Percentiles rank a stretch among this genome's conserved stretches.
phyloP scores from a whole-genome alignment of 2,797 vertebrate genomes.

The Heteromormyrus szaboi region DNA sequence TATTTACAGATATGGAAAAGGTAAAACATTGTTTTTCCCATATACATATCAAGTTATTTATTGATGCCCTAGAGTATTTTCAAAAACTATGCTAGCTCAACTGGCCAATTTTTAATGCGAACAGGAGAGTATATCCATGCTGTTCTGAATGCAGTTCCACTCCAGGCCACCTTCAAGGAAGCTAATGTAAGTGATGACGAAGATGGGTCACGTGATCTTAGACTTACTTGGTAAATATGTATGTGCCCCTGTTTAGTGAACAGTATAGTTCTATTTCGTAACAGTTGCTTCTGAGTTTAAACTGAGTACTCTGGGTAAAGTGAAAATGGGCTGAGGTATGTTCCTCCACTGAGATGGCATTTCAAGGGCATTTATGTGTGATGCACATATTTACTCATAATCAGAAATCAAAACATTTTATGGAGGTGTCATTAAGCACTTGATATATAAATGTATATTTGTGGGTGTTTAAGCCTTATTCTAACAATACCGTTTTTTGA shows the following conservation, averaged over 20 bases:
- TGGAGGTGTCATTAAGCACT: neutral
- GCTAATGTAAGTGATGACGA: neutral
- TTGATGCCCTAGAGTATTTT: neutral
- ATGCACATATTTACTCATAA: neutral
- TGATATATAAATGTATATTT: conserved; percentile 13
- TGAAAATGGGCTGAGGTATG: neutral
- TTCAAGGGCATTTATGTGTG: neutral
- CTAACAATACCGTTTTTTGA: neutral
- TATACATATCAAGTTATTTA: neutral
- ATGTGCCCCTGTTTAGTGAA: neutral
- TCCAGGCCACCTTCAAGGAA: neutral
- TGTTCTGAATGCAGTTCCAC: neutral
- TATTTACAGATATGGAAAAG: neutral
- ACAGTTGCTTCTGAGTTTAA: neutral
- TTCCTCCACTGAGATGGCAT: neutral
- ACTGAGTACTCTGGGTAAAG: neutral
- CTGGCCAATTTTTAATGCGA: neutral
- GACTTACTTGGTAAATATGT: neutral
- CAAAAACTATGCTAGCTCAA: neutral
- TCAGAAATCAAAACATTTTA: neutral
- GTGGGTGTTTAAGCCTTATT: conserved; percentile 2
- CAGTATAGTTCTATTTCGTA: neutral
- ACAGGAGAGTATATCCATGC: neutral
- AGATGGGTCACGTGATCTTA: neutral
- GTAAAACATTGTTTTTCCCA: neutral